phyloP scores from a whole-genome alignment of 2,888 invertebrate species.

The Acleris literana region DNA sequence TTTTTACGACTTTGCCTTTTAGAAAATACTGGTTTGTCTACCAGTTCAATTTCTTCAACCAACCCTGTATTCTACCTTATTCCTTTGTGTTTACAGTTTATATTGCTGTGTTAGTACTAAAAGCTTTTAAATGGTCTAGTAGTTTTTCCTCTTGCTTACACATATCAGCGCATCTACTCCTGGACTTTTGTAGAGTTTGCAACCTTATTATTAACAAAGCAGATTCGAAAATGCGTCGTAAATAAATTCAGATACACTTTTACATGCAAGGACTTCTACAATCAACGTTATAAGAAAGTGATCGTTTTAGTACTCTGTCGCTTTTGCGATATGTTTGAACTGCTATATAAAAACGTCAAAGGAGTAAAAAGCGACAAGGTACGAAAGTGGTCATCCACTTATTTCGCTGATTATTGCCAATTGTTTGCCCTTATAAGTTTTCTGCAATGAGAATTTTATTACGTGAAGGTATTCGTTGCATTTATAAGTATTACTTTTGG shows the following conservation, averaged over 20 bases:
- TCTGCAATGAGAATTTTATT: not conserved
- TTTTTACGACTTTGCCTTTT: conserved; percentile 67
- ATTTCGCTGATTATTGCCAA: not conserved
- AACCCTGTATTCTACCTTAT: conserved; percentile 44
- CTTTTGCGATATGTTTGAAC: too few species aligned
- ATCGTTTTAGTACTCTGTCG: too few species aligned
- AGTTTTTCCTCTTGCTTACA: not conserved
- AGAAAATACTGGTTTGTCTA: conserved; percentile 53
- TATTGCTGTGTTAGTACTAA: not conserved
- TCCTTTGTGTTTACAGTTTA: conserved; percentile 38
- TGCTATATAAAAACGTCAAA: too few species aligned
- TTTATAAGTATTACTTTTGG: not conserved
- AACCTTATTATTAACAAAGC: too few species aligned
- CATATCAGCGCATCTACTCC: too few species aligned
- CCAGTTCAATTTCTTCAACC: conserved; percentile 37
- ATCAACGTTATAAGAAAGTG: too few species aligned
- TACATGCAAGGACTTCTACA: too few species aligned
- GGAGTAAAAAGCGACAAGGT: too few species aligned
- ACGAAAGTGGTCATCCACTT: too few species aligned
- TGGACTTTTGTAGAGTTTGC: too few species aligned
- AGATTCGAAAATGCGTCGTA: too few species aligned
- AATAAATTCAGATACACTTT: too few species aligned
- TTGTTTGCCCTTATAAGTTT: conserved; percentile 1
- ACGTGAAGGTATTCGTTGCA: not conserved
- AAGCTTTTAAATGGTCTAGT: not conserved